Conservation (phyloP, 1,140 invertebrate species). For the Yoshiicerus persimilis region DNA sequence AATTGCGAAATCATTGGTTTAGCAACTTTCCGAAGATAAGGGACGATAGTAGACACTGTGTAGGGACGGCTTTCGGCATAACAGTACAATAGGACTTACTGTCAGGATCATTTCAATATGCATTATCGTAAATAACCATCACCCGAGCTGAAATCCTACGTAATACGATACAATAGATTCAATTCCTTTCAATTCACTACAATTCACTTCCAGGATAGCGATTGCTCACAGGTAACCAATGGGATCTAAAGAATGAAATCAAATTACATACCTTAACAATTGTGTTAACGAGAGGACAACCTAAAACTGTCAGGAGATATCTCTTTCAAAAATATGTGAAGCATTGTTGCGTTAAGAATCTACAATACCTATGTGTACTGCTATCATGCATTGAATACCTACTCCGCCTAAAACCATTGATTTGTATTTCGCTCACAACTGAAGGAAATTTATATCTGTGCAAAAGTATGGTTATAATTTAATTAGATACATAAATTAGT, state of each 20-base stretch:
- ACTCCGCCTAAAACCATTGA: too few relatives aligned
- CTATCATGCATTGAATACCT: too few relatives aligned
- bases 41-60: too few relatives aligned
- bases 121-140: background rate
- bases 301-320: background rate
- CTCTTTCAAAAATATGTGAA: background rate
- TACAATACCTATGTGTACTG: background rate
- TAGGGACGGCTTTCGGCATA: too few relatives aligned
- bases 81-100: too few relatives aligned
- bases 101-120: background rate
- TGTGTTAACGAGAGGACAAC: background rate
- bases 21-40: too few relatives aligned
- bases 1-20: too few relatives aligned
- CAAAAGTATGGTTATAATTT: too few relatives aligned
- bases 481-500: too few relatives aligned
- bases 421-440: too few relatives aligned
- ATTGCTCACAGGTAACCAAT: background rate
- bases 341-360: background rate
- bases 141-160: background rate
- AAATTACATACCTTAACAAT: background rate
- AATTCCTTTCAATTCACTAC: background rate
- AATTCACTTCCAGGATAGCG: background rate
- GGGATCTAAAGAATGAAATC: background rate
- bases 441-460: too few relatives aligned
- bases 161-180: background rate